These are phyloP conservation scores for Limulus polyphemus DNA, from an alignment of 2,888 invertebrate species.

Conservation along the genomic window DNA sequence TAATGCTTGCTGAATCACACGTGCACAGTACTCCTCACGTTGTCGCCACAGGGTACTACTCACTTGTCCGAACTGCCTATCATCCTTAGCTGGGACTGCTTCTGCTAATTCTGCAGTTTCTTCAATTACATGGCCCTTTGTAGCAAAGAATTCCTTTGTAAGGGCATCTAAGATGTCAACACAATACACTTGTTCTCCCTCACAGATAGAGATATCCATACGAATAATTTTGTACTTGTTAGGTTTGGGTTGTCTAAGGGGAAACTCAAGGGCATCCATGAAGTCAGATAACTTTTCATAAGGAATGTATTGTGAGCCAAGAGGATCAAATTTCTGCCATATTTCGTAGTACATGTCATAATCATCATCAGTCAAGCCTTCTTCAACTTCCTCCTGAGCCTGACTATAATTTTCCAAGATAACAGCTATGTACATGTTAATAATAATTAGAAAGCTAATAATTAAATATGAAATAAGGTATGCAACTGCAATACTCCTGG, in stretches of 20 bases:
- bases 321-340: constrained; percentile 97
- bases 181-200: constrained; percentile 90
- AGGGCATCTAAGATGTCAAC: constrained; percentile 96
- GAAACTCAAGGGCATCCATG: constrained; percentile 89
- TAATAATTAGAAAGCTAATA: constrained; percentile 95
- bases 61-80: constrained; percentile 82
- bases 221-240: constrained; percentile 98
- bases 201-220: constrained; percentile 97
- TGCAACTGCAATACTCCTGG: constrained; percentile 83
- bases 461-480: constrained; percentile 92
- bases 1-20: constrained; percentile 90
- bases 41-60: constrained; percentile 91
- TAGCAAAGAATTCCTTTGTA: constrained; percentile 95
- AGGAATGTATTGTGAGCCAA: constrained; percentile 92
- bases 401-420: constrained; percentile 98
- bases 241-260: constrained; percentile 92
- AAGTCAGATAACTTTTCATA: constrained; percentile 90
- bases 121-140: constrained; percentile 88
- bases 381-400: constrained; percentile 86
- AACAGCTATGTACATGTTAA: constrained; percentile 99
- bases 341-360: constrained; percentile 99
- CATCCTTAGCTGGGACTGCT: constrained; percentile 63
- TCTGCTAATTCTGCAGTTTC: constrained; percentile 77
- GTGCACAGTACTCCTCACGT: constrained; percentile 90
- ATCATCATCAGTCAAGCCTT: constrained; percentile 82